Base-by-base conservation (phyloP, 2,888 invertebrate species). In the Mactromeris polynyma region DNA sequence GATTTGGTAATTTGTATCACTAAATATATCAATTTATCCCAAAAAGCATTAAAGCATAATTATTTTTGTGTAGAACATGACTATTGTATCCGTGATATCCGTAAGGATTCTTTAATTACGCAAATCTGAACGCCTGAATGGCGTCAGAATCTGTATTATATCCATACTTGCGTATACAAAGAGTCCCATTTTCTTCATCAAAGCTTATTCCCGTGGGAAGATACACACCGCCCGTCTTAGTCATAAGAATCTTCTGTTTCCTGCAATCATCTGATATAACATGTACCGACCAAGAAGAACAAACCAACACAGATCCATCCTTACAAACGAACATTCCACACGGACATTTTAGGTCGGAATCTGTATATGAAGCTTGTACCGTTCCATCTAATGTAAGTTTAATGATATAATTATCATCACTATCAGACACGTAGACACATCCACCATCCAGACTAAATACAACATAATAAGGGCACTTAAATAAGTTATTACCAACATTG, bases 401-500 rank as follows among this genome's bases (percentile, higher is more conserved):
- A 33, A 31, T 73, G 4, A 83, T 33, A 73, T 31, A 73, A 42
- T 77, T 17, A 42, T 51, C 73, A 31, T 73, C 73, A 11, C 40
- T 83, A 36, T 83, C 83, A 14, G 83, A 83, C 26, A 73, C 83
- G 26, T 73, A 51, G 3, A 83, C 38, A 69, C 73, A 46, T 6
- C 77, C 73, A 19, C 77, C 77, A 36, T 73, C 77, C 1, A 40
- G 21, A 21, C 77, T 83, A 0, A 69, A 2, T 19, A 38, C 51
- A 11, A 83, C 83, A 83, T 83, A 83, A 26, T 51, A 73, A n/a
- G 83, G 83, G 9, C 73, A 46, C 26, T 46, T 73, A 40, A 83
- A 83, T n/a, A 82, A 36, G 14, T 51, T 11, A 36, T 1, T 40
- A 3, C 64, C 64, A 4, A 9, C 33, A 19, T n/a, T 46, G 36